Evolutionary conservation across 2,113 vertebrate genomes (phyloP), one percentile per base, ranked within the genome.

Genomic region (Leiothrix lutea): DNA sequence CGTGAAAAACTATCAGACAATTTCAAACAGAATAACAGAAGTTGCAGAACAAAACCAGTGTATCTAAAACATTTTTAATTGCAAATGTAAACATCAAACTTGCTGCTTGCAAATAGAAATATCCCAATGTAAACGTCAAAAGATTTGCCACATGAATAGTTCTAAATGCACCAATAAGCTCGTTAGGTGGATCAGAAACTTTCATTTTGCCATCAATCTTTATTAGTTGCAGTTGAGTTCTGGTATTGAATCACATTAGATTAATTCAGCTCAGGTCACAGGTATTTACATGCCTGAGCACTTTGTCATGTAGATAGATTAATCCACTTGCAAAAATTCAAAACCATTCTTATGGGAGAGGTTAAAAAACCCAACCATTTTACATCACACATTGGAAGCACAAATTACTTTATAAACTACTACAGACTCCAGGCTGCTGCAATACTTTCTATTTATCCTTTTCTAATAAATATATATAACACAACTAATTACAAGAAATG

Each of bases 151-250:
- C 24, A 24, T 78, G 20, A 93, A 70, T 85, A 86, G 31, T 62
- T 95, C 56, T 80, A 86, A 91, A 94, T 69, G 53, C 18, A 89
- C 29, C 26, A 70, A 35, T 78, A 92, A 67, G 13, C 35, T 97
- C 40, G 83, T 92, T 90, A 93, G 33, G 11, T 66, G 58, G 92
- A 69, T 96, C 81, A 97, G 57, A 89, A 84, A 66, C 44, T 81
- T 89, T 92, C 23, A 85, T 38, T 96, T 77, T 88, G n/a, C 48
- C 51, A 94, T 96, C 69, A 89, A 15, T 95, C 60, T 80, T 96
- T 93, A 83, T 97, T 96, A 95, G 75, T 73, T 93, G 75, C 53
- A 71, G 48, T 33, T 67, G 38, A 91, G 23, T 92, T 96, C 50
- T 73, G 62, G 57, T 95, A 69, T 86, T 79, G 75, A 96, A 93